phyloP scores from a whole-genome alignment of 2,888 invertebrate species.

The Synergus gifuensis region DNA sequence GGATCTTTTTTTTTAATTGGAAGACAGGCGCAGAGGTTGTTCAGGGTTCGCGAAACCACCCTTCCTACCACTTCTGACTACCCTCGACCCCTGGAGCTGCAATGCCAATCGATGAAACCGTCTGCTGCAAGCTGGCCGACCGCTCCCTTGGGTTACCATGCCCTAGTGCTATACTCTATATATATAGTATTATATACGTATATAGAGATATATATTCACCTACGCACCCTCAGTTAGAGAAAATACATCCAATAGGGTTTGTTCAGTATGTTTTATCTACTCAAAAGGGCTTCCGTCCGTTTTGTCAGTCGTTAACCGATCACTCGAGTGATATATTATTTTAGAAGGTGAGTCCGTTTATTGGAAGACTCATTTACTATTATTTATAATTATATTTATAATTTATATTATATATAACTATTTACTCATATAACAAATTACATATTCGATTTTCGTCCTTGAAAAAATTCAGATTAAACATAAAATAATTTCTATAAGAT shows the following conservation, averaged over 20 bases:
- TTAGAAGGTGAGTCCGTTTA: conserved; percentile 16
- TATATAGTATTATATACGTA: not conserved
- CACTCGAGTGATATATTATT: conserved; percentile 15
- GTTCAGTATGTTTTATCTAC: conserved; percentile 18
- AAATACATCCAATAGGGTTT: conserved; percentile 21
- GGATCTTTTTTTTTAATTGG: conserved; percentile 4
- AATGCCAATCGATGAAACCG: conserved; percentile 40
- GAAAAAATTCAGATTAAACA: not conserved
- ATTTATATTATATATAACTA: no score
- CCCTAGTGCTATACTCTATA: conserved; percentile 22
- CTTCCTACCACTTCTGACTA: conserved; percentile 28
- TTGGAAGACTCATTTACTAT: no score
- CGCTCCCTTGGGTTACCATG: conserved; percentile 32
- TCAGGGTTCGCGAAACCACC: conserved; percentile 15
- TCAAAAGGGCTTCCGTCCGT: conserved; percentile 4
- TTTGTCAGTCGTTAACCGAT: conserved; percentile 11
- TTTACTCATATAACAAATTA: no score
- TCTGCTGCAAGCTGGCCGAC: conserved; percentile 17
- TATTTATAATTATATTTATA: no score
- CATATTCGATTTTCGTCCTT: not conserved
- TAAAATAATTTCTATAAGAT: not conserved
- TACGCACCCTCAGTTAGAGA: not conserved
- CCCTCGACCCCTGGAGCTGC: conserved; percentile 41
- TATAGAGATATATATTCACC: not conserved
- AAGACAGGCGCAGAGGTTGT: conserved; percentile 24